Evolutionary conservation across 2,113 vertebrate genomes (phyloP), one percentile per base, ranked within the genome.

Genomic region (Sander lucioperca): DNA sequence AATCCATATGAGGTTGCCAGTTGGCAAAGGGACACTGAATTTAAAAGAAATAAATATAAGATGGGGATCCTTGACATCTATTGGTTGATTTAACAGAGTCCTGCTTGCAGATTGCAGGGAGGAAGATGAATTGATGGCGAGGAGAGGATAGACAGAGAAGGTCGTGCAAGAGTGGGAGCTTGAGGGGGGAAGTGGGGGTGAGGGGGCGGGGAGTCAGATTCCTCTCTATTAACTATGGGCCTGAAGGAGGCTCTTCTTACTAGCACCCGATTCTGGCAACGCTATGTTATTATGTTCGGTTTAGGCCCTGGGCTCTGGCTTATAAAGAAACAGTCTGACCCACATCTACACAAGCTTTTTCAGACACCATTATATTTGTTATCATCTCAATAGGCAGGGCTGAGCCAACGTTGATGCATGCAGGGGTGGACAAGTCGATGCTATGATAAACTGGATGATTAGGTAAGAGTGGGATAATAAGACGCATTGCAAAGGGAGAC

Each of bases 51-150:
- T 65, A 91, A 85, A 76, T 74, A 47, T 15, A 18, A 58, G 72
- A 65, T n/a, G 33, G 53, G 67, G 67, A 95, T 94, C 88, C 85
- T 86, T 93, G 91, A 91, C 91, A 93, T 67, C 75, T 86, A 86
- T 93, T 85, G 88, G 59, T 74, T 93, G 89, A 82, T 91, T 94
- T 87, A 67, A 89, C 86, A 51, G 81, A 91, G 77, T 87, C 82
- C 82, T 83, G 69, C 86, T 92, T 87, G 79, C 77, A 90, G 78
- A 84, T 84, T 74, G 70, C 48, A 58, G 6, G 6, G 48, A 90
- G 84, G 74, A 94, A 95, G 94, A 96, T 91, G 57, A 94, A 96
- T 95, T 91, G 93, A 94, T 84, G 88, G 56, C 15, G 81, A 56
- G 36, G 79, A 84, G 83, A 50, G 81, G 94, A 87, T 81, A 68